phyloP scores from a whole-genome alignment of 2,888 invertebrate genomes.

The Marronus borbonicus region DNA sequence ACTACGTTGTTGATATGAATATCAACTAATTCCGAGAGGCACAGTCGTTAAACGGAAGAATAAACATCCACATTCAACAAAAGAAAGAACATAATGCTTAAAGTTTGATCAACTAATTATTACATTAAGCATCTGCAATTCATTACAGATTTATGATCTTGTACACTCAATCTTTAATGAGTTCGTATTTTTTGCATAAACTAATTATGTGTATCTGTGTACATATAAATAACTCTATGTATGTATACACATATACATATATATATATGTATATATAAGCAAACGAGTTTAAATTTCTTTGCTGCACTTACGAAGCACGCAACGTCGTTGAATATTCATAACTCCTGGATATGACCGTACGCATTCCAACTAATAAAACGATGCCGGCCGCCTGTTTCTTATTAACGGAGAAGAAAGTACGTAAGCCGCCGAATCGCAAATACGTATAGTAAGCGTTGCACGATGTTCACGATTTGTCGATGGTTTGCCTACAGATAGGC shows the following conservation, averaged over 20 bases:
- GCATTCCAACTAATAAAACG: constrained; percentile 13
- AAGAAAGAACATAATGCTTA: background rate
- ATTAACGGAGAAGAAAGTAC: constrained; percentile 19
- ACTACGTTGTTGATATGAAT: no score
- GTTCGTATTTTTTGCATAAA: constrained; percentile 1
- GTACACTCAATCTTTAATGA: constrained; percentile 1
- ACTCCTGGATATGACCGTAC: constrained; percentile 12
- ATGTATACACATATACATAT: background rate
- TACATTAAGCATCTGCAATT: constrained; percentile 1
- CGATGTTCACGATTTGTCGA: constrained; percentile 35
- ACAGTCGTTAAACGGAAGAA: background rate
- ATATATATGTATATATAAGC: background rate
- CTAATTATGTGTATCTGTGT: background rate
- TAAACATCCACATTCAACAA: no score
- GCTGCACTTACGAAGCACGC: background rate
- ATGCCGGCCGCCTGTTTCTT: constrained; percentile 4
- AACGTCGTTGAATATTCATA: constrained; percentile 25
- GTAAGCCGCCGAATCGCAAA: constrained; percentile 12
- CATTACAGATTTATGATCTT: constrained; percentile 18
- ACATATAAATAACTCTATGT: background rate
- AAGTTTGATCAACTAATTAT: constrained; percentile 17
- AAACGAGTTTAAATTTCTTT: constrained; percentile 22
- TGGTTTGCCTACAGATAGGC: constrained; percentile 21
- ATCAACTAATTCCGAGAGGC: background rate
- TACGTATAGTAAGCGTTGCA: constrained; percentile 7